A percentile compares a stretch with the other conserved stretches of the same genome.
These are phyloP conservation scores for Drosophila ficusphila DNA, from an alignment of 1,140 invertebrate species.

Conservation along the genomic window DNA sequence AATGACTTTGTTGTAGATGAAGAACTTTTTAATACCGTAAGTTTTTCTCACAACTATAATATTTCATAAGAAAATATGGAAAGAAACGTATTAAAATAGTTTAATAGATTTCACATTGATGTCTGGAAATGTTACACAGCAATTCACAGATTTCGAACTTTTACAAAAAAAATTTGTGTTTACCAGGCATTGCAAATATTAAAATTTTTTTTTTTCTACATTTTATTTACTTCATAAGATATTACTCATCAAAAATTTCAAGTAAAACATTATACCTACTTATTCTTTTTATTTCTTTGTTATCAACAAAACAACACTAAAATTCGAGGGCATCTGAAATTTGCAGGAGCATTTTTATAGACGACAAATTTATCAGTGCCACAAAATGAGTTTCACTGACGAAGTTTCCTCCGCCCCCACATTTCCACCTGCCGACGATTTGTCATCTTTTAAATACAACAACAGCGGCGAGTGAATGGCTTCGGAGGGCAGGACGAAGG, in stretches of 20 bases:
- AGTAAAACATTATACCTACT: too few species aligned
- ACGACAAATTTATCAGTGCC: slow-evolving; percentile 81
- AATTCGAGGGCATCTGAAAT: slow-evolving; percentile 27
- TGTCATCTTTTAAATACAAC: slow-evolving; percentile 81
- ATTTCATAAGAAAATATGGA: too few species aligned
- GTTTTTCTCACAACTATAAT: too few species aligned
- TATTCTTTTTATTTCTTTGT: background rate
- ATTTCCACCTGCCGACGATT: slow-evolving; percentile 74
- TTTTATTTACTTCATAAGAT: too few species aligned
- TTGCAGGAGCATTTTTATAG: slow-evolving; percentile 65
- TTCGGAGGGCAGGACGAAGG: slow-evolving; percentile 19
- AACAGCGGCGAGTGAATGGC: slow-evolving; percentile 33
- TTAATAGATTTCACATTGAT: too few species aligned
- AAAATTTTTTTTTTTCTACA: too few species aligned
- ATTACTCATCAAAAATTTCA: too few species aligned
- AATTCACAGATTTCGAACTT: too few species aligned
- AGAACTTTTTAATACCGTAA: slow-evolving; percentile 20
- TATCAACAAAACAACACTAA: background rate
- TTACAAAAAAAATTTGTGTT: too few species aligned
- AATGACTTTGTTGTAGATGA: background rate
- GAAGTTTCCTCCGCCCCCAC: slow-evolving; percentile 13
- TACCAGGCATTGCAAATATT: too few species aligned
- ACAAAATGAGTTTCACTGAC: slow-evolving; percentile 65
- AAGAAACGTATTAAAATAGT: too few species aligned
- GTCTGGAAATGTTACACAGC: too few species aligned